Evolutionary conservation across 2,888 invertebrate genomes (phyloP).

Genomic region (Hofmannophila pseudospretella): DNA sequence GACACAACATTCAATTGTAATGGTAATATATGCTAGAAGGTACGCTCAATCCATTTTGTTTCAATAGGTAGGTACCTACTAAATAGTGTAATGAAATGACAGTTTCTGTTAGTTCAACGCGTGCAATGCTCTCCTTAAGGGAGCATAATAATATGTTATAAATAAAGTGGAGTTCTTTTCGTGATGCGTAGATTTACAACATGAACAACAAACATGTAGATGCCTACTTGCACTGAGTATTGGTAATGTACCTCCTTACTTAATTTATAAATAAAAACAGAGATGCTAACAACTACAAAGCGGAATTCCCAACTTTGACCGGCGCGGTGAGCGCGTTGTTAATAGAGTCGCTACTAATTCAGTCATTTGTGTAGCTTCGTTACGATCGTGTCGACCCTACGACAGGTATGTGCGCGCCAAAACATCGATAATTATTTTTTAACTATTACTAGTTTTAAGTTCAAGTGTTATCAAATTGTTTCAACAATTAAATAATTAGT

Average conservation of each 20-base stretch:
- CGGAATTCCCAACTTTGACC: slow-evolving; percentile 37
- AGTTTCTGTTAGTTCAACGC: too few species aligned
- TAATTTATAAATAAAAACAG: slow-evolving; percentile 22
- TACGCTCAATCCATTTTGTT: slow-evolving; percentile 29
- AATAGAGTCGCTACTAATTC: slow-evolving; percentile 28
- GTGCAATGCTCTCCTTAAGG: too few species aligned
- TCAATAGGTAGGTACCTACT: too few species aligned
- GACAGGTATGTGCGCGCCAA: slow-evolving; percentile 43
- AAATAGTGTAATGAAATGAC: too few species aligned
- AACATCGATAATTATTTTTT: slow-evolving; percentile 38
- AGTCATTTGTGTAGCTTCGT: slow-evolving; percentile 44
- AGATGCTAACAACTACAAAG: slow-evolving; percentile 33
- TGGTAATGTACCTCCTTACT: neutral
- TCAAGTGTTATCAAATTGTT: slow-evolving; percentile 17
- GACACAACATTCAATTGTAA: slow-evolving; percentile 7
- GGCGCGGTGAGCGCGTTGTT: slow-evolving; percentile 19
- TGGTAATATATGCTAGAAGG: slow-evolving; percentile 40
- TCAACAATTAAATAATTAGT: slow-evolving; percentile 23
- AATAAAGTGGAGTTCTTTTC: too few species aligned
- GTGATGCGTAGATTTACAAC: too few species aligned
- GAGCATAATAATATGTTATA: too few species aligned
- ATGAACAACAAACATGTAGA: too few species aligned
- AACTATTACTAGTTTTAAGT: slow-evolving; percentile 31
- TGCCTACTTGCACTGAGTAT: too few species aligned
- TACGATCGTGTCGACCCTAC: slow-evolving; percentile 32